Conservation (phyloP, 2,888 invertebrate species). For the Pristionchus maxplancki region DNA sequence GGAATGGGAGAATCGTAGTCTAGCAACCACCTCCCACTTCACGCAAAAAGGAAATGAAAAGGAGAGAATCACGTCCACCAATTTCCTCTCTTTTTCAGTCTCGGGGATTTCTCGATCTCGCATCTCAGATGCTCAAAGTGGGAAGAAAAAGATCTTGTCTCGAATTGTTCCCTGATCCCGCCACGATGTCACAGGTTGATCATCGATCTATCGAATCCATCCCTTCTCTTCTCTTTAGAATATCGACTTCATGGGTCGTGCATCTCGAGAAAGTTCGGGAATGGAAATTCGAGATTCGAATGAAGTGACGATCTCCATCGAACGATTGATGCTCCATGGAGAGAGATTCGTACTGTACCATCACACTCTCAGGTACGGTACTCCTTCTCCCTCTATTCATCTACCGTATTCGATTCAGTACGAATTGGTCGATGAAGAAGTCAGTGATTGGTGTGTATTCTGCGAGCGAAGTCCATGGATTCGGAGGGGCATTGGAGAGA, state of each 20-base stretch:
- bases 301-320: conserved; percentile 12
- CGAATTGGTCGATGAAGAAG: conserved; percentile 23
- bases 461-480: background rate
- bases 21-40: background rate
- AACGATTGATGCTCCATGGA: conserved; percentile 13
- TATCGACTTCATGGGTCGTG: conserved; percentile 41
- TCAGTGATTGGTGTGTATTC: conserved; percentile 45
- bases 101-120: conserved; percentile 43
- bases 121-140: conserved; percentile 25
- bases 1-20: background rate
- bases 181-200: conserved; percentile 38
- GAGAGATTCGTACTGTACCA: conserved; percentile 18
- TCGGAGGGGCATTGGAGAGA: conserved; percentile 3
- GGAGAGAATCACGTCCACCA: background rate
- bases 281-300: conserved; percentile 5
- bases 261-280: background rate
- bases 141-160: conserved; percentile 21
- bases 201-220: background rate
- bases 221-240: background rate
- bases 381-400: background rate
- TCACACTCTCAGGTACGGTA: background rate
- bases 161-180: conserved; percentile 42
- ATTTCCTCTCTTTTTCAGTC: conserved; percentile 35
- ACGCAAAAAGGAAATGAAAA: background rate
- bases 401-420: background rate